These are phyloP conservation scores for Drosophila dunni DNA, from an alignment of 1,140 invertebrate species.

Conservation along the genomic window DNA sequence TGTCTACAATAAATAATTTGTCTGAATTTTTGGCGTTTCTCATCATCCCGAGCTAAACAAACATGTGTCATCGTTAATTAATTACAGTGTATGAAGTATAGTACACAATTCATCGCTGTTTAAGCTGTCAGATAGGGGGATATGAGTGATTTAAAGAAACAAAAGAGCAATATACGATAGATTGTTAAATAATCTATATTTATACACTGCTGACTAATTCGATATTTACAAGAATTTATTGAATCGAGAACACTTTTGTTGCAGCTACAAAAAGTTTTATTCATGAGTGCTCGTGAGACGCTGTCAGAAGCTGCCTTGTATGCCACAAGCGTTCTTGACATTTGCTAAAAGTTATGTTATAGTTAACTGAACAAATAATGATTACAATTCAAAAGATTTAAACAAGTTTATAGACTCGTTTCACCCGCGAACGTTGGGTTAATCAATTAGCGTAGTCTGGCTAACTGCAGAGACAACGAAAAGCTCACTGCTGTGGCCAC, in stretches of 20 bases:
- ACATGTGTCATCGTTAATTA: constrained; percentile 74
- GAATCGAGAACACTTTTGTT: not conserved
- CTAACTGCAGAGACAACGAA: constrained; percentile 64
- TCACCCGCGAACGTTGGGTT: constrained; percentile 30
- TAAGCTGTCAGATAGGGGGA: constrained; percentile 33
- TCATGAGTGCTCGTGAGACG: not conserved
- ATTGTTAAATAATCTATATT: constrained; percentile 38
- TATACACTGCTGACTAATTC: constrained; percentile 41
- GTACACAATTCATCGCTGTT: constrained; percentile 18
- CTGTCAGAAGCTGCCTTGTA: not conserved
- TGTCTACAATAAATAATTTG: constrained; percentile 16
- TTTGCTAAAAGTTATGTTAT: constrained; percentile 5
- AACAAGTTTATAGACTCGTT: constrained; percentile 2
- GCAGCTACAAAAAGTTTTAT: not conserved
- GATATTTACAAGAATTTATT: constrained; percentile 7
- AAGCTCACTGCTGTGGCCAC: constrained; percentile 13
- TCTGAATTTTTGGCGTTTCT: constrained; percentile 27
- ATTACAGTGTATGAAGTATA: constrained; percentile 48
- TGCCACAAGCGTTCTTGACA: constrained; percentile 12
- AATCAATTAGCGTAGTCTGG: constrained; percentile 56
- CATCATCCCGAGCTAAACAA: constrained; percentile 35
- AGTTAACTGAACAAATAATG: constrained; percentile 3
- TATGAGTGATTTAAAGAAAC: constrained; percentile 26
- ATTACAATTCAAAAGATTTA: not conserved
- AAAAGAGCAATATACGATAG: constrained; percentile 22